Evolutionary conservation across 1,140 invertebrate genomes (phyloP), one percentile per base, ranked within the genome.

Genomic region (Dinoponera quadriceps): DNA sequence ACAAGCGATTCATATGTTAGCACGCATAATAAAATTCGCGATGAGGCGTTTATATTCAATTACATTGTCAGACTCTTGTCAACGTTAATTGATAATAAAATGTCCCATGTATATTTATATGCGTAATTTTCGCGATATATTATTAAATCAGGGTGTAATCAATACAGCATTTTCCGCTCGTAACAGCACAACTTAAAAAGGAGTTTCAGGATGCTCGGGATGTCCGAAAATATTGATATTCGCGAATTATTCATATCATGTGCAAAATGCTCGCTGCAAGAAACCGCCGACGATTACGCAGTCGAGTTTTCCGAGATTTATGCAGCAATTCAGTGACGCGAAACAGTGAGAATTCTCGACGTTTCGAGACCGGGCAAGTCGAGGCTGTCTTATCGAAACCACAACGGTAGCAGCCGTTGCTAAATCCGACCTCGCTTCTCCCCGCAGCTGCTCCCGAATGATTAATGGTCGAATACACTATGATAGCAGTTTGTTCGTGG

Each of bases 381-480:
- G 20, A 62, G 48, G 68, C 25, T 74, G 54, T 54, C 59, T 83
- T 69, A 86, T 83, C 59, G 13, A 74, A 55, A 16, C 51, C 25
- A 33, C 51, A 72, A 59, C 18, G 49, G n/a, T 27, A 20, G 22
- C 48, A 65, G 44, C 4, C 44, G 48, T 44, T 54, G 11, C 7
- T 44, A 48, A 68, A 66, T 22, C n/a, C 38, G 11, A 49, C 25
- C 82, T 86, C 59, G 18, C 83, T 85, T 55, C 73, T 85, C 59
- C 9, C 54, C 33, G 63, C 29, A 74, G 51, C 81, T 83, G 69
- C 66, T 81, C 65, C 54, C 38, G 29, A 82, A 83, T 91, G 91
- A 92, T 87, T 90, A 90, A 89, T 91, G 86, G 62, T 51, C 82
- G 84, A 88, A 87, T 87, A 85, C 86, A 87, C 86, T 85, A 86